Conservation (phyloP, 2,888 invertebrate species). For the Caenorhabditis sulstoni region DNA sequence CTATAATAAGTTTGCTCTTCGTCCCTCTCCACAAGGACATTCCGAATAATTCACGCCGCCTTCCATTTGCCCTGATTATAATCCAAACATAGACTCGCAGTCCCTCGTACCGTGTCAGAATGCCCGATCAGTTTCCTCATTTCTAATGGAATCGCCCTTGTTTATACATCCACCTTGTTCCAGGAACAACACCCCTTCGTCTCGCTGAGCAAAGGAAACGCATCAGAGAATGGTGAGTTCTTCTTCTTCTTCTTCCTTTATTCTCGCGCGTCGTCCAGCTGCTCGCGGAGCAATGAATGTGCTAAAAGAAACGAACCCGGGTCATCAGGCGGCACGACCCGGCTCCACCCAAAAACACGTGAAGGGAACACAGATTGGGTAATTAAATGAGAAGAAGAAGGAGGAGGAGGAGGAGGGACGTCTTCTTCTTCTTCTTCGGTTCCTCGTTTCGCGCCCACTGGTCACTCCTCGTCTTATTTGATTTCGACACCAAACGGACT, state of each 20-base stretch:
- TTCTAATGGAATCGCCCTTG: conserved; percentile 7
- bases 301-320: conserved; percentile 20
- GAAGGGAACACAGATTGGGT: conserved; percentile 36
- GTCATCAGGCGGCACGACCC: conserved; percentile 28
- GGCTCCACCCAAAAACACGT: conserved; percentile 25
- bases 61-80: conserved; percentile 32
- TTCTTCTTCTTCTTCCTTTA: conserved; percentile 1
- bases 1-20: conserved; percentile 48
- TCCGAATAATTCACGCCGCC: conserved; percentile 12
- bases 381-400: conserved; percentile 35
- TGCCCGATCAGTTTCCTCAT: neutral
- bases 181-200: conserved; percentile 8
- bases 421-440: conserved; percentile 14
- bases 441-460: conserved; percentile 21
- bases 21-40: neutral
- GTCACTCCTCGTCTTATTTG: conserved; percentile 45
- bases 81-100: conserved; percentile 33
- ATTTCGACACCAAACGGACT: conserved; percentile 34
- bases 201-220: conserved; percentile 13
- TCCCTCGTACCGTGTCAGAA: conserved; percentile 1
- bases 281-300: conserved; percentile 3
- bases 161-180: neutral
- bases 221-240: conserved; percentile 42
- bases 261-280: neutral
- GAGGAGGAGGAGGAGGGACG: neutral